phyloP scores from a whole-genome alignment of 2,888 invertebrate species.

The Octodonta nipae region DNA sequence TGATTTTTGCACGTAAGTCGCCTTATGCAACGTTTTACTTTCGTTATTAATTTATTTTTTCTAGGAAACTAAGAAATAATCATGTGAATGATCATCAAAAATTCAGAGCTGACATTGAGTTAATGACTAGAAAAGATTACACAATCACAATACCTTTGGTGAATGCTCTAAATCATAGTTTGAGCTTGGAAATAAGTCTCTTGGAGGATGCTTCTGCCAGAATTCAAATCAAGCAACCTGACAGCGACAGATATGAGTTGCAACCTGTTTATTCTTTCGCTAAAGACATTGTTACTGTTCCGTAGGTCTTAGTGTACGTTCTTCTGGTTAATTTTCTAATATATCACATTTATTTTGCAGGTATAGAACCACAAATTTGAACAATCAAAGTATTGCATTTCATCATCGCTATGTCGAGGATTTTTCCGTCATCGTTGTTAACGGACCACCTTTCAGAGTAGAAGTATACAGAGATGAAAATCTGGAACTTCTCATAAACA shows the following conservation, averaged over 20 bases:
- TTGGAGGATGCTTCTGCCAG: slow-evolving; percentile 4
- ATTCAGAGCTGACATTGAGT: slow-evolving; percentile 1
- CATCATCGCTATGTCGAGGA: background rate
- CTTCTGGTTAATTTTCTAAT: no score
- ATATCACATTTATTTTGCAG: no score
- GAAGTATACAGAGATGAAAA: background rate
- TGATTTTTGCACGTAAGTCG: slow-evolving; percentile 12
- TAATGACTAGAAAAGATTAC: background rate
- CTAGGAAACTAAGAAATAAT: background rate
- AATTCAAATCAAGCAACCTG: slow-evolving; percentile 8
- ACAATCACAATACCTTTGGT: slow-evolving; percentile 5
- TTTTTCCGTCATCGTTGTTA: background rate
- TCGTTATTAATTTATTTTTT: background rate
- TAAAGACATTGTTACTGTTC: slow-evolving; percentile 6
- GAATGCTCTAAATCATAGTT: slow-evolving; percentile 5
- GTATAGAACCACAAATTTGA: background rate
- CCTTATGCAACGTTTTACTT: background rate
- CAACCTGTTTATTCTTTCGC: slow-evolving; percentile 8
- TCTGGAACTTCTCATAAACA: background rate
- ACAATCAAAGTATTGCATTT: background rate
- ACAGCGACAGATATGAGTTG: slow-evolving; percentile 10
- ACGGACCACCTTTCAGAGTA: background rate
- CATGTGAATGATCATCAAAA: background rate
- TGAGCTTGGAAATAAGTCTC: slow-evolving; percentile 8
- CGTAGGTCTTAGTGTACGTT: slow-evolving; percentile 10